These are phyloP conservation scores for Drosophila prostipennis DNA, from an alignment of 2,888 invertebrate species.

Conservation along the genomic window DNA sequence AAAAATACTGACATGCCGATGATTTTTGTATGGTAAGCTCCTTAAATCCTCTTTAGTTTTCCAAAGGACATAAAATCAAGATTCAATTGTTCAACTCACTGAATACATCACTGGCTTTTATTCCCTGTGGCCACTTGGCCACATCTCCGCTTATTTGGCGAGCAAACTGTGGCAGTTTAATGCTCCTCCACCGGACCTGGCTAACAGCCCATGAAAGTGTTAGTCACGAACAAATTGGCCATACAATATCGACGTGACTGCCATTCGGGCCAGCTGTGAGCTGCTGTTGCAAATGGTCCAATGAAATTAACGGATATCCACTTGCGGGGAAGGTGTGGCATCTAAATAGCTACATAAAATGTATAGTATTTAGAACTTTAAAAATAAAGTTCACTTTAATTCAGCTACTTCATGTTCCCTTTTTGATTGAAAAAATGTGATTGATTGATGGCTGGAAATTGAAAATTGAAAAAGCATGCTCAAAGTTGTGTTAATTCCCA, in stretches of 20 bases:
- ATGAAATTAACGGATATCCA: constrained; percentile 27
- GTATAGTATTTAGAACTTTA: background rate
- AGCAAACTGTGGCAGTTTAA: constrained; percentile 17
- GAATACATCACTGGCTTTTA: constrained; percentile 9
- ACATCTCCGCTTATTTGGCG: background rate
- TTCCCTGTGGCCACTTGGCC: background rate
- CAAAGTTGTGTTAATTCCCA: background rate
- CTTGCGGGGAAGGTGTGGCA: constrained; percentile 9
- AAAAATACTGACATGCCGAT: too few relatives aligned
- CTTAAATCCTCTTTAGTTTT: background rate
- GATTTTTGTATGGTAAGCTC: too few relatives aligned
- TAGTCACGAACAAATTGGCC: constrained; percentile 35
- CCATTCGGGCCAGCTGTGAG: constrained; percentile 26
- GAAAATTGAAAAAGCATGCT: background rate
- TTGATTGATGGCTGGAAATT: constrained; percentile 1
- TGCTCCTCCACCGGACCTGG: constrained; percentile 14
- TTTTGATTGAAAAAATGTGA: background rate
- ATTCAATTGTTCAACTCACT: constrained; percentile 7
- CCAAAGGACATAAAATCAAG: constrained; percentile 2
- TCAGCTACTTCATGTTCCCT: background rate
- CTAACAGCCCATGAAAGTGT: constrained; percentile 31
- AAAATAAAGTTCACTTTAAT: background rate
- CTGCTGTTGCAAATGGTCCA: constrained; percentile 19
- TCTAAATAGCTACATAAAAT: constrained; percentile 6
- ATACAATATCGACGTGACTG: constrained; percentile 36